phyloP scores from a whole-genome alignment of 2,888 invertebrate species.

The Drosophila affinis region DNA sequence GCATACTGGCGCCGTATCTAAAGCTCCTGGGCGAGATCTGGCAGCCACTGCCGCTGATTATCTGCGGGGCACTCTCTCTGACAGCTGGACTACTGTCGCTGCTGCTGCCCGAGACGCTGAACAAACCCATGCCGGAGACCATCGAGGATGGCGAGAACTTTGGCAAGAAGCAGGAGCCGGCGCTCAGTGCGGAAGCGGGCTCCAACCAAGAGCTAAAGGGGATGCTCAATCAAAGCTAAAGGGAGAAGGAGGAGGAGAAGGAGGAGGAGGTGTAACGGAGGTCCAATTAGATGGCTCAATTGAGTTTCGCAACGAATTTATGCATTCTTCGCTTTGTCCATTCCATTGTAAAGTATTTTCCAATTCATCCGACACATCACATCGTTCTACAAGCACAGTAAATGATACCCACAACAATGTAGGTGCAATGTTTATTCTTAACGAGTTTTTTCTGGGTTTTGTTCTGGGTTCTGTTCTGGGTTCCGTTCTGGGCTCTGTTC shows the following conservation, averaged over 20 bases:
- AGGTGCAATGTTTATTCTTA: not conserved
- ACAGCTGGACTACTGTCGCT: constrained; percentile 89
- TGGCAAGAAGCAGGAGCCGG: constrained; percentile 82
- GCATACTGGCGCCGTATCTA: constrained; percentile 89
- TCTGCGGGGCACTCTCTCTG: constrained; percentile 90
- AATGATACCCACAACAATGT: constrained; percentile 19
- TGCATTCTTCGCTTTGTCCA: constrained; percentile 58
- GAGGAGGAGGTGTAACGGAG: not conserved
- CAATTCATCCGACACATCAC: constrained; percentile 36
- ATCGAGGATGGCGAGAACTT: constrained; percentile 91
- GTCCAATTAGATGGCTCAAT: constrained; percentile 16
- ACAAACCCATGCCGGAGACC: constrained; percentile 91
- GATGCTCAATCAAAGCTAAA: constrained; percentile 62
- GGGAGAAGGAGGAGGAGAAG: not conserved
- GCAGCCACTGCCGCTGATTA: constrained; percentile 88
- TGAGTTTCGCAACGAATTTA: constrained; percentile 57
- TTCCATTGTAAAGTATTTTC: constrained; percentile 38
- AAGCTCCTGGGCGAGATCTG: constrained; percentile 87
- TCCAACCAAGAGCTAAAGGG: constrained; percentile 65
- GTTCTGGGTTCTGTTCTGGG: not conserved
- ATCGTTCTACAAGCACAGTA: constrained; percentile 34
- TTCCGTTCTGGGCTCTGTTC: no score
- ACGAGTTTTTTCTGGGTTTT: not conserved
- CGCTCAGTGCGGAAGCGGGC: constrained; percentile 29
- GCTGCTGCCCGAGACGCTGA: constrained; percentile 91